phyloP scores from a whole-genome alignment of 2,797 vertebrate genomes.

The Microchirus variegatus region DNA sequence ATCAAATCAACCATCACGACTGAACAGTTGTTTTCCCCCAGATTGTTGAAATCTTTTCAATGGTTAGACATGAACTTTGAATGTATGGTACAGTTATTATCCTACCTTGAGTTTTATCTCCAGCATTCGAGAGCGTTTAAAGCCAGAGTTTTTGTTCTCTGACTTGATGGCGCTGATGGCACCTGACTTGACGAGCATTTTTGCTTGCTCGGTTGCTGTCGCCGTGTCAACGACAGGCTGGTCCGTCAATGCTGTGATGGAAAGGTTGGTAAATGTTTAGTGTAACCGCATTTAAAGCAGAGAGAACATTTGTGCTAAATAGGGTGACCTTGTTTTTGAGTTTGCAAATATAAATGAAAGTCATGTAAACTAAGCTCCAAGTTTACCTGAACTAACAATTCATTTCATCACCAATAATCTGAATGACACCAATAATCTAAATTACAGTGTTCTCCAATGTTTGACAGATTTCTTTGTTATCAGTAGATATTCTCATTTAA shows the following conservation, averaged over 20 bases:
- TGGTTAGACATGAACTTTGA: not conserved
- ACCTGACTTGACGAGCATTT: conserved; percentile 93
- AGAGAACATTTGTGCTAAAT: not conserved
- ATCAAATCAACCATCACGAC: no score
- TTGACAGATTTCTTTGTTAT: no score
- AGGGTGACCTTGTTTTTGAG: not conserved
- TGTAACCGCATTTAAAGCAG: not conserved
- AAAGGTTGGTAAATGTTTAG: not conserved
- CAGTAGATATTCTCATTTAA: no score
- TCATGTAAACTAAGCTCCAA: no score
- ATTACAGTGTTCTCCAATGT: no score
- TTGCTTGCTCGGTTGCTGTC: conserved; percentile 93
- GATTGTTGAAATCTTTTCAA: not conserved
- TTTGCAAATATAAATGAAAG: not conserved
- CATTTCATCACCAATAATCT: no score
- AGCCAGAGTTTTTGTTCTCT: conserved; percentile 94
- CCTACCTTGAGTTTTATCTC: conserved; percentile 93
- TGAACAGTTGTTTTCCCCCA: no score
- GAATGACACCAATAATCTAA: no score
- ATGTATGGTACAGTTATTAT: not conserved
- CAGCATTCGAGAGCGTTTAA: conserved; percentile 92
- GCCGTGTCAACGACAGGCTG: conserved; percentile 93
- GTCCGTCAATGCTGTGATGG: conserved; percentile 87
- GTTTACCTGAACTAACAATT: no score
- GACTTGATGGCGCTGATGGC: conserved; percentile 96